Evolutionary conservation across 1,140 invertebrate species (phyloP).

Genomic region (Tetraneura akinire): DNA sequence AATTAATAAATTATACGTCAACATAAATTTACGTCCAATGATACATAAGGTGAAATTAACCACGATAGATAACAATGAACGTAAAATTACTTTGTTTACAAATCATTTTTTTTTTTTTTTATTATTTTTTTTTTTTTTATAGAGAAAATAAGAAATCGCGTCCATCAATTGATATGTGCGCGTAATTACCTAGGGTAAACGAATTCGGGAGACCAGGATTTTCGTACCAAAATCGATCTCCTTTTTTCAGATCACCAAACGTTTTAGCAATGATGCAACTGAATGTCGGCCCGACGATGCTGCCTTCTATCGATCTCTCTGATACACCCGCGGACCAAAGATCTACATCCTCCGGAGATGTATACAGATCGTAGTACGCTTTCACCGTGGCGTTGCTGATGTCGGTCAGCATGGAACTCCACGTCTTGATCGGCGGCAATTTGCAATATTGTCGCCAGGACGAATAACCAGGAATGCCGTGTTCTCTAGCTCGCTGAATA

Average conservation of each 20-base stretch:
- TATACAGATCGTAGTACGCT: constrained; percentile 55
- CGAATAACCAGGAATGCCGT: constrained; percentile 86
- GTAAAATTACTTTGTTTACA: too few relatives aligned
- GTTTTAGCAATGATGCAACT: constrained; percentile 95
- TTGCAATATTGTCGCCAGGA: constrained; percentile 84
- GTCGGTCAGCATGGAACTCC: constrained; percentile 54
- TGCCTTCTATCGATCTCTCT: constrained; percentile 79
- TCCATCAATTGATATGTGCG: too few relatives aligned
- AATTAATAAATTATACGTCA: too few relatives aligned
- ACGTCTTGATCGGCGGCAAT: constrained; percentile 59
- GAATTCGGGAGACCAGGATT: constrained; percentile 71
- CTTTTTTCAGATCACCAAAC: constrained; percentile 84
- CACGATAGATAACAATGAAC: too few relatives aligned
- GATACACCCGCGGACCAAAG: constrained; percentile 91
- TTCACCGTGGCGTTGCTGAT: constrained; percentile 55
- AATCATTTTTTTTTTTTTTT: too few relatives aligned
- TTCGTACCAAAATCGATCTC: constrained; percentile 86
- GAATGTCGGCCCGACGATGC: constrained; percentile 91
- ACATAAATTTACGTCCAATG: too few relatives aligned
- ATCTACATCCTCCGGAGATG: constrained; percentile 82
- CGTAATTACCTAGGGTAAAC: constrained; percentile 71
- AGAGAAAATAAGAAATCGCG: too few relatives aligned
- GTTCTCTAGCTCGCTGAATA: constrained; percentile 79
- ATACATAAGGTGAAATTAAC: too few relatives aligned
- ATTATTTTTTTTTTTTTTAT: too few relatives aligned